Conservation (phyloP, 92 coral and sea anemone species). For the Umimayanthus chanpuru region DNA sequence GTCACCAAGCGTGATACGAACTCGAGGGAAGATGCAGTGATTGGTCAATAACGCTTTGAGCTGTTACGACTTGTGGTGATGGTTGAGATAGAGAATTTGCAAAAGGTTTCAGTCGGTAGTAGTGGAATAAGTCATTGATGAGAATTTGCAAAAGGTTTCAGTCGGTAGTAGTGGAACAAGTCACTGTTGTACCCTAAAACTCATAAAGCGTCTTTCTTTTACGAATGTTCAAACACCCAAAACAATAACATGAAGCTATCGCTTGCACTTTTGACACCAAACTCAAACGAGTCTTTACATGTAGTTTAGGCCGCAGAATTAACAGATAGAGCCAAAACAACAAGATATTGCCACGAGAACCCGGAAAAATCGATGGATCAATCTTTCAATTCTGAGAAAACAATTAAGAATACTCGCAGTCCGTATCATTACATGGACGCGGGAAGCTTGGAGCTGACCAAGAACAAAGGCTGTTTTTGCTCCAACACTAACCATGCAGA, state of each 20-base stretch:
- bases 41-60: too few relatives aligned
- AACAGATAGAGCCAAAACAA: too few relatives aligned
- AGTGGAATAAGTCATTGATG: too few relatives aligned
- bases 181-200: too few relatives aligned
- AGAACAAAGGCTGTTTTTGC: background rate
- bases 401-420: background rate
- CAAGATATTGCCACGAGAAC: too few relatives aligned
- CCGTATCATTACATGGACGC: background rate
- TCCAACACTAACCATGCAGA: constrained; percentile 5
- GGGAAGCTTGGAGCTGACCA: background rate
- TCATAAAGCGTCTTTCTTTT: too few relatives aligned
- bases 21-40: background rate
- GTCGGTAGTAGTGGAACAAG: background rate
- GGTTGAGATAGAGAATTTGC: background rate
- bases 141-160: too few relatives aligned
- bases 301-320: background rate
- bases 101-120: too few relatives aligned
- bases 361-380: too few relatives aligned
- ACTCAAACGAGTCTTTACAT: too few relatives aligned
- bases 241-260: background rate
- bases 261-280: background rate
- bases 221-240: too few relatives aligned
- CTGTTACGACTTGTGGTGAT: background rate
- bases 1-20: background rate
- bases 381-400: background rate